These are phyloP conservation scores for Urocolius indicus DNA, from an alignment of 2,113 vertebrate genomes.

Conservation along the genomic window DNA sequence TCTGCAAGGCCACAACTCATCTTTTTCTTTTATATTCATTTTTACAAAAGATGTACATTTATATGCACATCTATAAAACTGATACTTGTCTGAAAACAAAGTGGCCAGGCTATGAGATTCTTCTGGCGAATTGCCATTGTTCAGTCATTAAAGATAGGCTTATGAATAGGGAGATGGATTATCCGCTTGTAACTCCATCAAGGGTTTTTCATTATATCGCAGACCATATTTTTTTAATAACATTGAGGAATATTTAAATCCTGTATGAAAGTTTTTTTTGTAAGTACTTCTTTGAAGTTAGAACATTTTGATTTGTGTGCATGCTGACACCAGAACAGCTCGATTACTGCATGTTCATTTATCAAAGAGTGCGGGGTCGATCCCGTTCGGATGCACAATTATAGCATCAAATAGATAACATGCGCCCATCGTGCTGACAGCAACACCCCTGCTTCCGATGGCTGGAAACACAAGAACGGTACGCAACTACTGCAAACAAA, in stretches of 20 bases:
- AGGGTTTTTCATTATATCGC: conserved; percentile 40
- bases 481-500: neutral
- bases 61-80: neutral
- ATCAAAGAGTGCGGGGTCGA: neutral
- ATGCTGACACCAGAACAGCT: conserved; percentile 59
- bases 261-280: conserved; percentile 24
- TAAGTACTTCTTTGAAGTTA: conserved; percentile 31
- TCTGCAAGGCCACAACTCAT: neutral
- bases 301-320: conserved; percentile 59
- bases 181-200: conserved; percentile 32
- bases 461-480: neutral
- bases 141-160: conserved; percentile 33
- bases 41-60: neutral
- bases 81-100: conserved; percentile 46
- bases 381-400: neutral
- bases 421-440: neutral
- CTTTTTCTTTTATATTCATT: neutral
- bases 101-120: neutral
- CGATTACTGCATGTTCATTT: conserved; percentile 45
- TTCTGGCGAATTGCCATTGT: conserved; percentile 47
- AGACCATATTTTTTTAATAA: conserved; percentile 61
- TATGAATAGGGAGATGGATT: conserved; percentile 47
- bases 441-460: neutral
- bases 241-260: conserved; percentile 37
- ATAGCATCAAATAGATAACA: neutral